These are phyloP conservation scores for Saimiri boliviensis DNA, from an alignment of 2,113 vertebrate species.

Conservation along the genomic window DNA sequence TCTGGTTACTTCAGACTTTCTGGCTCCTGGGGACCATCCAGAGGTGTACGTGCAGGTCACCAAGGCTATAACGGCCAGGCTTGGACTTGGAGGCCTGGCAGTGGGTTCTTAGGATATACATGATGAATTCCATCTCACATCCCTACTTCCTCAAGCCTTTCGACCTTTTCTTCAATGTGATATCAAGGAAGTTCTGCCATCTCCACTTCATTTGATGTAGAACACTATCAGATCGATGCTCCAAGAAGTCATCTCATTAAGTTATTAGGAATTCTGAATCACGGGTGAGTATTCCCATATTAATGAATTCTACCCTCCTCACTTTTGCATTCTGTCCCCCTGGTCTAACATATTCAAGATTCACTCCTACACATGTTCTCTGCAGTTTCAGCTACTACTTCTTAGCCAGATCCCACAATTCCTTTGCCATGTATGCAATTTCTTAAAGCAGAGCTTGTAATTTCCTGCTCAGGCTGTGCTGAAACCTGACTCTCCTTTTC, in stretches of 20 bases:
- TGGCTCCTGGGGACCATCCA: no score
- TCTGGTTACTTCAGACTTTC: no score
- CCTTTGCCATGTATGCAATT: constrained; percentile 32
- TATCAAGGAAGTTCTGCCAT: not conserved
- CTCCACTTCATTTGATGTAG: not conserved
- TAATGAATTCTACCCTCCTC: not conserved
- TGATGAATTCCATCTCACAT: not conserved
- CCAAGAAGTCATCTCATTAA: not conserved
- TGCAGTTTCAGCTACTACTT: not conserved
- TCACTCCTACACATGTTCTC: not conserved
- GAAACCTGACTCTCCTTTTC: constrained; percentile 62
- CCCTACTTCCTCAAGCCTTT: not conserved
- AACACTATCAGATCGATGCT: not conserved
- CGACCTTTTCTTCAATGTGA: not conserved
- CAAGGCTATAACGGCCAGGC: no score
- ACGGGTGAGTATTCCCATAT: not conserved
- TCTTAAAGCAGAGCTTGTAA: constrained; percentile 50
- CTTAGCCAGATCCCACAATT: constrained; percentile 1
- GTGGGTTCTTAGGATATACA: not conserved
- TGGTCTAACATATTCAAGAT: not conserved
- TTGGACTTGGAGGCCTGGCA: no score
- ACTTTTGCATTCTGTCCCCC: not conserved
- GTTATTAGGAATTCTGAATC: not conserved
- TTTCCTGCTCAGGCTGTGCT: constrained; percentile 59
- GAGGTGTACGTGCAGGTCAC: no score